Evolutionary conservation across 2,888 invertebrate species (phyloP), one percentile per base, ranked within the genome.

Genomic region (Eupithecia centaureata): DNA sequence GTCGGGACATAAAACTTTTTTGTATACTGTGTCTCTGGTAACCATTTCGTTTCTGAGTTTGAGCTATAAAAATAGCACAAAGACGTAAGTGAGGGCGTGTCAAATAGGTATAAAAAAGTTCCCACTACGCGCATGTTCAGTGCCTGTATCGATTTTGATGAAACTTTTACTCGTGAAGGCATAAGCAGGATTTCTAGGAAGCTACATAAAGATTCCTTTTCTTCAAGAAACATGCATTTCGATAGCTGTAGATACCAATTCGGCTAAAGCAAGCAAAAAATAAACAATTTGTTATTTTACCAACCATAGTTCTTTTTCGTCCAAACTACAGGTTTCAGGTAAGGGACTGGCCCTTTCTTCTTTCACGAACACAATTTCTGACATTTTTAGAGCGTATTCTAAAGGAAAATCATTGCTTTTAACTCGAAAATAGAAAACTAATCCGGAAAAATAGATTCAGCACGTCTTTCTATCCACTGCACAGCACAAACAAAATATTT

Each of bases 61-160:
- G 5, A 5, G n/a, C 28, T 27, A 25, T 47, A 28, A 13, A 56
- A 56, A 28, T 56, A 30, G 27, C 15, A 56, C 54, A 54, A 27
- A 52, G 28, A 54, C 15, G n/a, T n/a, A n/a, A n/a, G n/a, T 22
- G 47, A n/a, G 47, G 54, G 54, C 28, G 54, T 56, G 54, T 56
- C 54, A 12, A 7, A 15, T n/a, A 27, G 2, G 2, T 15, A 52
- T 3, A 28, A 22, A 47, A 47, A n/a, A n/a, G 30, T 8, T 8
- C 15, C 1, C 12, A 18, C 7, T 38, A 32, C 47, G 59, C 62
- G 67, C 62, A 67, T 62, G 66, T 25, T n/a, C 27, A 18, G 1
- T 38, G 38, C 38, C 67, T 63, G 42, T 63, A 63, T 63, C 52
- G 63, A 67, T 67, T 67, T 67, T 63, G 67, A 67, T 67, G 32